phyloP scores from a whole-genome alignment of 2,113 vertebrate species.

The Atractosteus spatula region DNA sequence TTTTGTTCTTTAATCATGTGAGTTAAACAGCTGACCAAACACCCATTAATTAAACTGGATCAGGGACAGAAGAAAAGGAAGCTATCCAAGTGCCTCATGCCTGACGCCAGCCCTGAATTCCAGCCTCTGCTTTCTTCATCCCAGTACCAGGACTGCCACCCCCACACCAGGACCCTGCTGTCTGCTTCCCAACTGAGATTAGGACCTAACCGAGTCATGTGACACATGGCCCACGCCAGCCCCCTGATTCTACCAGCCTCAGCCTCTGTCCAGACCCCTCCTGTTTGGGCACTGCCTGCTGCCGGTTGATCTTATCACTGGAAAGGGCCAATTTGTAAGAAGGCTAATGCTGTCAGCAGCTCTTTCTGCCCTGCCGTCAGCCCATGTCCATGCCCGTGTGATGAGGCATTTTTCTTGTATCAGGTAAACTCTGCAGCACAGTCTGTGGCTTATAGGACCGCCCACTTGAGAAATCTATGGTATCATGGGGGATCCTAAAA shows the following conservation, averaged over 20 bases:
- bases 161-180: background rate
- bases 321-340: background rate
- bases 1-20: conserved; percentile 35
- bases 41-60: conserved; percentile 9
- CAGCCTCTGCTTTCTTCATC: no score
- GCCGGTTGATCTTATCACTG: conserved; percentile 28
- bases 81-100: conserved; percentile 1
- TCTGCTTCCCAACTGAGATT: background rate
- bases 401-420: background rate
- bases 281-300: background rate
- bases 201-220: background rate
- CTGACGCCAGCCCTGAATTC: background rate
- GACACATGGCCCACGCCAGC: background rate
- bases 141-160: background rate
- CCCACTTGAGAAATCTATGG: no score
- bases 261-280: background rate
- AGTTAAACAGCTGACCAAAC: conserved; percentile 24
- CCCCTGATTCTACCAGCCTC: background rate
- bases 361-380: background rate
- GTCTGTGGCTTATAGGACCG: no score
- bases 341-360: background rate
- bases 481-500: no score
- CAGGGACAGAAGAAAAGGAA: background rate
- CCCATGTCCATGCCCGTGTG: background rate
- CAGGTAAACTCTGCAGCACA: no score